Base-by-base conservation (phyloP, 2,888 invertebrate genomes). In the Platycheirus albimanus region DNA sequence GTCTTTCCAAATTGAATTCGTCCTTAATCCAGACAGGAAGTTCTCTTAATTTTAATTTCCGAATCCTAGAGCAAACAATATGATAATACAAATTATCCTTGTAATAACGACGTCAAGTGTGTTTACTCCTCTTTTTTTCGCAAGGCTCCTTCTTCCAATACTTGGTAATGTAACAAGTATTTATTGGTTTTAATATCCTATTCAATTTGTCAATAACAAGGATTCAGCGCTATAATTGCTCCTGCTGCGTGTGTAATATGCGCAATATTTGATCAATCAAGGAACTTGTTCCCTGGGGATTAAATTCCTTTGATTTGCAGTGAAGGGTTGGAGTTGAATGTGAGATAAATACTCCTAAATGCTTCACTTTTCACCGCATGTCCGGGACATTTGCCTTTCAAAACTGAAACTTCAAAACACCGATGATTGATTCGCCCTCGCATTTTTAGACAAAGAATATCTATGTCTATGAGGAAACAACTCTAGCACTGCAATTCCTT, bases 141-240 rank as follows among this genome's bases (percentile, higher is more conserved):
- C n/a, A n/a, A 10, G n/a, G 7, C n/a, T n/a, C 36, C 6, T 24
- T 24, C 24, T 24, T 24, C 24, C 6, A 24, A 24, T 13, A 5
- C 38, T 5, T 41, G 10, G 11, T 36, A 36, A 36, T 36, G n/a
- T 41, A 41, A 80, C 70, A 51, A 70, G 75, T 58, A 70, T 70
- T 80, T 70, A 80, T 43, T 64, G 51, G 45, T 20, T 45, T 43
- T 51, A 70, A 70, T 80, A 66, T 71, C 66, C 80, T 45, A n/a
- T n/a, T 28, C 51, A 47, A 64, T 49, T 41, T 17, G 30, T 28
- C 51, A 58, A 75, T 24, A 52, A 28, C 30, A 8, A 36, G 38
- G 8, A 2, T 17, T n/a, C 0, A 41, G 20, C 13, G 2, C 38
- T 38, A 24, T 56, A 24, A 6, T 24, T n/a, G n/a, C n/a, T n/a